phyloP scores from a whole-genome alignment of 92 coral and sea anemone species.

The Porites lobata region DNA sequence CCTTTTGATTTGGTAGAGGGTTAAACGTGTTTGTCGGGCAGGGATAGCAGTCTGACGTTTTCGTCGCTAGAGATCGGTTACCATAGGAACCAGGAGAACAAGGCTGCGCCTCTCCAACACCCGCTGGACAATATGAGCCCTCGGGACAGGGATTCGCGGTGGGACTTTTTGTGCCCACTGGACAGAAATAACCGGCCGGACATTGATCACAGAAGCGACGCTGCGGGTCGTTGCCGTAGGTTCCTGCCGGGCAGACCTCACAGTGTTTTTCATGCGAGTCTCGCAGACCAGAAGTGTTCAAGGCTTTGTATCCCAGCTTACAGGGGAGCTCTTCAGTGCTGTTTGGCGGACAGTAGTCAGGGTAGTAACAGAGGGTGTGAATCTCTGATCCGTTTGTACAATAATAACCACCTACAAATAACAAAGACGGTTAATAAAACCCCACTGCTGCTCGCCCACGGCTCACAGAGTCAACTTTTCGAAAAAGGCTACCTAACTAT shows the following conservation, averaged over 20 bases:
- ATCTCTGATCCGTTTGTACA: constrained; percentile 78
- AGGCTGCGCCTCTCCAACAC: constrained; percentile 72
- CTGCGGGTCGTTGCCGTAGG: constrained; percentile 82
- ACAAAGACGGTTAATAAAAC: neutral
- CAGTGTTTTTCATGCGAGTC: constrained; percentile 62
- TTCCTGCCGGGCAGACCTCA: constrained; percentile 79
- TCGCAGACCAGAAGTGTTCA: constrained; percentile 72
- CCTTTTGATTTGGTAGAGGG: constrained; percentile 70
- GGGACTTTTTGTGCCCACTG: constrained; percentile 87
- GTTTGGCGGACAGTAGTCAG: constrained; percentile 89
- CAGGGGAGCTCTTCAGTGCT: constrained; percentile 70
- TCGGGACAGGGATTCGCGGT: constrained; percentile 80
- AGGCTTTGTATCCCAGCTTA: constrained; percentile 83
- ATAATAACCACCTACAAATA: constrained; percentile 83
- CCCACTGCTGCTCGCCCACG: neutral
- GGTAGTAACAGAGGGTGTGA: constrained; percentile 74
- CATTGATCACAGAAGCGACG: constrained; percentile 83
- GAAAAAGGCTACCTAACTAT: too few species aligned
- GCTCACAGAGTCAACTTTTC: too few species aligned
- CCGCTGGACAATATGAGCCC: constrained; percentile 90
- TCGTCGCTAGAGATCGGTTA: constrained; percentile 74
- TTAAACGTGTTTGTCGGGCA: constrained; percentile 82
- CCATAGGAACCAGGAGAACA: constrained; percentile 94
- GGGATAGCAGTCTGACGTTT: constrained; percentile 79
- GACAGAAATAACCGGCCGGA: constrained; percentile 95